phyloP scores from a whole-genome alignment of 1,140 invertebrate species.

The Drosophila burlai region DNA sequence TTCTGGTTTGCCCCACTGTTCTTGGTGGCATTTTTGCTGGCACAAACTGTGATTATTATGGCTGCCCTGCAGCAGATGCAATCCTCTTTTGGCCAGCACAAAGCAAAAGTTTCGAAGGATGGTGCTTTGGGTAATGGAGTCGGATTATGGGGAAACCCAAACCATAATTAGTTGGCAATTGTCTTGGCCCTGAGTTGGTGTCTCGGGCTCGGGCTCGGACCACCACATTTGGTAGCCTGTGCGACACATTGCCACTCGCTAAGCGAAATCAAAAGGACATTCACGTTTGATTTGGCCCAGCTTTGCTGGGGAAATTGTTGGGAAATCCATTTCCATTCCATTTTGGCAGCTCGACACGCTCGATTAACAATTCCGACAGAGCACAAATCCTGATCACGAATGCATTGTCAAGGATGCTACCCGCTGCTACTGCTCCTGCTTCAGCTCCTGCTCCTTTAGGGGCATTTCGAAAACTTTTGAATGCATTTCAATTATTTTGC shows the following conservation, averaged over 20 bases:
- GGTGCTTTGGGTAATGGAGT: not conserved
- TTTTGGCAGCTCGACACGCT: conserved; percentile 41
- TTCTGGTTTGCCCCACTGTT: not conserved
- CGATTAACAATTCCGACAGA: conserved; percentile 44
- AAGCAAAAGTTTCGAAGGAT: conserved; percentile 17
- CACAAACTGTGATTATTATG: conserved; percentile 32
- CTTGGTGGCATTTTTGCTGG: not conserved
- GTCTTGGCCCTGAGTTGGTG: conserved; percentile 5
- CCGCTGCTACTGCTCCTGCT: conserved; percentile 11
- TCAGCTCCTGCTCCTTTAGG: conserved; percentile 15
- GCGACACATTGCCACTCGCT: conserved; percentile 6
- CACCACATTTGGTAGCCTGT: not conserved
- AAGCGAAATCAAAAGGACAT: conserved; percentile 4
- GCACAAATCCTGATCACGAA: conserved; percentile 53
- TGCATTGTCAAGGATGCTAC: conserved; percentile 27
- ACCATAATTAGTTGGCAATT: conserved; percentile 29
- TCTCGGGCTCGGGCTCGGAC: not conserved
- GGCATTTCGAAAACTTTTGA: conserved; percentile 48
- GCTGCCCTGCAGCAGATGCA: conserved; percentile 34
- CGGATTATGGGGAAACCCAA: conserved; percentile 6
- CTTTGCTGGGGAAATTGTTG: conserved; percentile 5
- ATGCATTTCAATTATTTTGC: conserved; percentile 58
- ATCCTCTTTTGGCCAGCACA: conserved; percentile 4
- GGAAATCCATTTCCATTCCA: conserved; percentile 41
- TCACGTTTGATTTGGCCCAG: conserved; percentile 10